Base-by-base conservation (phyloP, 1,140 invertebrate genomes). In the Drosophila hydei region DNA sequence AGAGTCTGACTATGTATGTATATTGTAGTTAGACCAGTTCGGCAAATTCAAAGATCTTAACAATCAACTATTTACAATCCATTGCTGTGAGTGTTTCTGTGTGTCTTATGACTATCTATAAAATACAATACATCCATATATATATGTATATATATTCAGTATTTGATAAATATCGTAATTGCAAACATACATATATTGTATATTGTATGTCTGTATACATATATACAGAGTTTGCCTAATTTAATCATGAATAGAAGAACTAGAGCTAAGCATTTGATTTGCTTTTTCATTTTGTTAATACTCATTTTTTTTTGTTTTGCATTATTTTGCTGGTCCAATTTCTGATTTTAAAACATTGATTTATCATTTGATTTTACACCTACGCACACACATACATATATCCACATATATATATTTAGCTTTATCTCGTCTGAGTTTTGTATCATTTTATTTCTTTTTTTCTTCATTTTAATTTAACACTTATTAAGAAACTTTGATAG, bases 281-380 rank as follows among this genome's bases (percentile, higher is more conserved):
- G 30, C 18, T 45, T 50, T 48, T 40, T 47, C 50, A 19, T 60
- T 51, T 61, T 30, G 16, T 60, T 64, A 40, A 40, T 14, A 30
- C 19, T 8, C 25, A 11, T 47, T 64, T 43, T 42, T 50, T 43
- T 51, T 71, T 9, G 36, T 56, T 33, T 50, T 48, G 55, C 9
- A 45, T 42, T 30, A 18, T 2, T 71, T 77, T 50, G 69, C 64
- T 85, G 80, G 80, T 85, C 80, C 81, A 74, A 80, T 87, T 84
- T 79, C 38, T 67, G 67, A 62, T 79, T 84, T 56, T 84, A 33
- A 51, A 84, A 70, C 42, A 48, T 72, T 23, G 45, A 65, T 74
- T 73, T 74, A 14, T 65, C 43, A 74, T 85, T 80, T 79, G 69
- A 68, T 85, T 80, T 60, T 64, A 45, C 42, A 61, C 23, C 58